Conservation (phyloP, 92 coral and sea anemone genomes). For the Palythoa heliodiscus region DNA sequence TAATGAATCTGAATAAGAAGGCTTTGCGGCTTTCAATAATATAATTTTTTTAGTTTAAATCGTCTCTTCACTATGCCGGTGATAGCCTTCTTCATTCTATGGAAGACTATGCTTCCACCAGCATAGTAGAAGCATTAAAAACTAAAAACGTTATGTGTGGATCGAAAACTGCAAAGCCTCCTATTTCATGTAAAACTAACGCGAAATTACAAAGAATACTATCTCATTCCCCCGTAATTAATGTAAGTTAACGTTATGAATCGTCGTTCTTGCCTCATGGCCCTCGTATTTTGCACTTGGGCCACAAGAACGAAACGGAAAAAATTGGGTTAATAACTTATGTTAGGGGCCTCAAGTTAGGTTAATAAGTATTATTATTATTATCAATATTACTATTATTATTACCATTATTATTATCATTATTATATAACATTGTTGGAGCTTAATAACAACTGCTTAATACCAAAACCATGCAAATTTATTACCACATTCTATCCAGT, state of each 20-base stretch:
- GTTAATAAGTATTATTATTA: not conserved
- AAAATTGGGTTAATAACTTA: not conserved
- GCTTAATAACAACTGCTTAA: not conserved
- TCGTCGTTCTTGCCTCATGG: not conserved
- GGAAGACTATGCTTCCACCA: not conserved
- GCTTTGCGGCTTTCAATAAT: not conserved
- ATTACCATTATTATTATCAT: too few relatives aligned
- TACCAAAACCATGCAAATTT: not conserved
- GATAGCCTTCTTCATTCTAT: not conserved
- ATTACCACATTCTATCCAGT: not conserved
- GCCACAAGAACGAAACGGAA: not conserved
- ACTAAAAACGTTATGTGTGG: not conserved
- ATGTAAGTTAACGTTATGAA: not conserved
- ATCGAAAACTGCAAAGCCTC: not conserved
- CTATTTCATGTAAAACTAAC: not conserved
- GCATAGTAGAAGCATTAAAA: not conserved
- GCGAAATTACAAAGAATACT: not conserved
- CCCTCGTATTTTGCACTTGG: not conserved
- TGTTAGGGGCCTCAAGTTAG: not conserved
- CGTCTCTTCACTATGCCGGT: not conserved
- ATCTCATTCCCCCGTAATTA: not conserved
- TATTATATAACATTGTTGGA: not conserved
- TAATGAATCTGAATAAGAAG: too few relatives aligned
- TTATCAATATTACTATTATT: too few relatives aligned
- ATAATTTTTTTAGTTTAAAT: not conserved